These are phyloP conservation scores for Thalpophila matura DNA, from an alignment of 2,888 invertebrate genomes.

Conservation along the genomic window DNA sequence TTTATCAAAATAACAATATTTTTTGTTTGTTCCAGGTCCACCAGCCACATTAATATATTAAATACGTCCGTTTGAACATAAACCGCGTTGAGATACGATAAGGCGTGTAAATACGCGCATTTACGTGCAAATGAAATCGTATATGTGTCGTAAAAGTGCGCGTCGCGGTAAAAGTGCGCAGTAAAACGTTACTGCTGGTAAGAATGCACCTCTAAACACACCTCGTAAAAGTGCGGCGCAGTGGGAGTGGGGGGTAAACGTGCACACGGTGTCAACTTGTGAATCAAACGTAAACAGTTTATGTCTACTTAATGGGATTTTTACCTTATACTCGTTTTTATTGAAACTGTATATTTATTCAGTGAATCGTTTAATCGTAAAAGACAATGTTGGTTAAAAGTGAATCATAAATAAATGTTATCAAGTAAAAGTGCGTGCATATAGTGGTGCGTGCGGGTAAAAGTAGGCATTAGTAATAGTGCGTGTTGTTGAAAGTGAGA, in stretches of 20 bases:
- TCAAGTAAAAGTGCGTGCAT: too few relatives aligned
- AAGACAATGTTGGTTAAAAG: not conserved
- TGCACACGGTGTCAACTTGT: not conserved
- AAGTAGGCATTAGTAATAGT: not conserved
- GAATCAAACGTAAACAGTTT: conserved; percentile 8
- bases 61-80: conserved; percentile 14
- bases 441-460: not conserved
- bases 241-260: not conserved
- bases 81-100: conserved; percentile 30
- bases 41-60: conserved; percentile 18
- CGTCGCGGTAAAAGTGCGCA: conserved; percentile 9
- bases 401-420: not conserved
- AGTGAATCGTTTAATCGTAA: not conserved
- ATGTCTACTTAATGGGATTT: conserved; percentile 5
- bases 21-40: conserved; percentile 54
- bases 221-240: conserved; percentile 6
- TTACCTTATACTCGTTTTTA: too few relatives aligned
- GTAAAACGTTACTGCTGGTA: conserved; percentile 19
- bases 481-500: not conserved
- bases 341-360: not conserved
- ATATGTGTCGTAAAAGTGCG: conserved; percentile 36
- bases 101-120: conserved; percentile 28
- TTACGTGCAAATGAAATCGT: conserved; percentile 53
- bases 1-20: conserved; percentile 27
- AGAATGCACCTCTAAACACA: conserved; percentile 23